A percentile compares a stretch with the other conserved stretches of the same genome.
Conservation (phyloP, 2,888 invertebrate genomes). For the Megamerina dolium region DNA sequence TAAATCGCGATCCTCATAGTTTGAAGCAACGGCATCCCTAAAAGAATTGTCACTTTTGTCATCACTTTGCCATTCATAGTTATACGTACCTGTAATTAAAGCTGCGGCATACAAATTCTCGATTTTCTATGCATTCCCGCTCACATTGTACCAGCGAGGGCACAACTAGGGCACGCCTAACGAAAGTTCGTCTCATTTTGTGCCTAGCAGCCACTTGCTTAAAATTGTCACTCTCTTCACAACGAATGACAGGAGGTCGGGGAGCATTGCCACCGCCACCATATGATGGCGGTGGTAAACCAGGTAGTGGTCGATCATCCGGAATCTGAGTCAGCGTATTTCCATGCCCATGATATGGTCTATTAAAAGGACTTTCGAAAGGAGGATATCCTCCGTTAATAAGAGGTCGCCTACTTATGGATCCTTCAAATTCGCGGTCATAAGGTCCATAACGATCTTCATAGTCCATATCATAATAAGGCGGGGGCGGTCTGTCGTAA, state of each 20-base stretch:
- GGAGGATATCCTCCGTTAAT: slow-evolving; percentile 35
- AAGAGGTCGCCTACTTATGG: slow-evolving; percentile 33
- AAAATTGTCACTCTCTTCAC: slow-evolving; percentile 76
- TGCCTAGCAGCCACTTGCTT: slow-evolving; percentile 74
- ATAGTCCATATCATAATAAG: slow-evolving; percentile 45
- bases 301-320: slow-evolving; percentile 37
- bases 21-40: slow-evolving; percentile 55
- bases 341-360: slow-evolving; percentile 35
- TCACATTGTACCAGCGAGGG: slow-evolving; percentile 75
- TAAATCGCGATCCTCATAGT: slow-evolving; percentile 56
- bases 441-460: slow-evolving; percentile 44
- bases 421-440: slow-evolving; percentile 44
- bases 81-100: slow-evolving; percentile 73
- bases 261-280: slow-evolving; percentile 45
- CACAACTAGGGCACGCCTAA: slow-evolving; percentile 66
- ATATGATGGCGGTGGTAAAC: slow-evolving; percentile 25
- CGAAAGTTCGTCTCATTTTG: slow-evolving; percentile 71
- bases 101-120: slow-evolving; percentile 78
- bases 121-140: slow-evolving; percentile 73
- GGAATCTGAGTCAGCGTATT: slow-evolving; percentile 23
- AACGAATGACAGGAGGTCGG: slow-evolving; percentile 54
- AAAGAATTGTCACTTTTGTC: too few relatives aligned
- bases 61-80: too few relatives aligned
- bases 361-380: slow-evolving; percentile 44
- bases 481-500: slow-evolving; percentile 40